A percentile compares a stretch with the other conserved stretches of the same genome.
Conservation (phyloP, 1,140 invertebrate species). For the Onthophagus taurus region DNA sequence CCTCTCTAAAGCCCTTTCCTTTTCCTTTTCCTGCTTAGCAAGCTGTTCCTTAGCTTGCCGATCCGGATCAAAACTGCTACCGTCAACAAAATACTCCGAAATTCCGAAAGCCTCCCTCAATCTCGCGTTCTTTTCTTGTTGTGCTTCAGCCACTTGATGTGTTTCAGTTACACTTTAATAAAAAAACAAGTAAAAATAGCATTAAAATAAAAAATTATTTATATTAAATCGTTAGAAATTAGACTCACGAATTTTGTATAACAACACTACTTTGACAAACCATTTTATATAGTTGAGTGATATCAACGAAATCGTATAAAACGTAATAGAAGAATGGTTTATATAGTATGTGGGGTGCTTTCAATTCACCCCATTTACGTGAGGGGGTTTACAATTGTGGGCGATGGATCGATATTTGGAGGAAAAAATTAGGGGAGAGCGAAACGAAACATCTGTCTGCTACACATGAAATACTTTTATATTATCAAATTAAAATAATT, state of each 20-base stretch:
- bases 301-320: too few species aligned
- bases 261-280: too few species aligned
- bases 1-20: slow-evolving; percentile 44
- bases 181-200: not conserved
- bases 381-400: too few species aligned
- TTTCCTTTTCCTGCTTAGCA: slow-evolving; percentile 43
- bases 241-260: too few species aligned
- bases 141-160: slow-evolving; percentile 92
- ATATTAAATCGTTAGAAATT: too few species aligned
- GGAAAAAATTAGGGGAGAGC: too few species aligned
- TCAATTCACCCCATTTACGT: too few species aligned
- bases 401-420: too few species aligned
- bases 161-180: slow-evolving; percentile 79
- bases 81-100: slow-evolving; percentile 87
- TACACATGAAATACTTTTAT: not conserved
- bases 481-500: not conserved
- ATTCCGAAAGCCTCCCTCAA: slow-evolving; percentile 92
- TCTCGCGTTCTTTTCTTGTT: slow-evolving; percentile 89
- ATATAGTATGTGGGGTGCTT: too few species aligned
- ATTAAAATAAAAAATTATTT: not conserved
- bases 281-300: too few species aligned
- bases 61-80: slow-evolving; percentile 83
- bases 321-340: too few species aligned
- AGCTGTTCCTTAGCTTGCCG: slow-evolving; percentile 69
- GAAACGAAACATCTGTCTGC: too few species aligned